A percentile compares a stretch with the other conserved stretches of the same genome.
These are phyloP conservation scores for Asteroscopus sphinx DNA, from an alignment of 2,888 invertebrate species.

Conservation along the genomic window DNA sequence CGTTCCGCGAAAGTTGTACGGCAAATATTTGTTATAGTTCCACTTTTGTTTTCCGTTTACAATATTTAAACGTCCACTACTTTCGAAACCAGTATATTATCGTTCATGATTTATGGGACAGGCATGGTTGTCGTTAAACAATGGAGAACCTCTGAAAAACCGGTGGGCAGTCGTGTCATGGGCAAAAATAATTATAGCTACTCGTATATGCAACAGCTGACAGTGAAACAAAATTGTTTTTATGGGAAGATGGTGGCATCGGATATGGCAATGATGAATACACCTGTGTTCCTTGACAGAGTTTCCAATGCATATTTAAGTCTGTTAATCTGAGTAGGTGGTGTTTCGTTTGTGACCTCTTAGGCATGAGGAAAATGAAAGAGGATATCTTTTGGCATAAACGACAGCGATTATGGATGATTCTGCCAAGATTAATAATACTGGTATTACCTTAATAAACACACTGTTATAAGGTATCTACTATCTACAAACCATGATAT, in stretches of 20 bases:
- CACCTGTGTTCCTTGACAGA: slow-evolving; percentile 56
- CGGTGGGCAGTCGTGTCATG: slow-evolving; percentile 73
- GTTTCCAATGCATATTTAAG: slow-evolving; percentile 31
- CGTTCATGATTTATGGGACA: slow-evolving; percentile 38
- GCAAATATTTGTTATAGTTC: slow-evolving; percentile 28
- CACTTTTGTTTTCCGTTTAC: slow-evolving; percentile 30
- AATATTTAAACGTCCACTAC: slow-evolving; percentile 17
- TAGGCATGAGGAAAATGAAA: slow-evolving; percentile 4
- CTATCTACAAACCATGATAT: too few species aligned
- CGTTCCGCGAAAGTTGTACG: slow-evolving; percentile 41
- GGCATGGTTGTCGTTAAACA: slow-evolving; percentile 43
- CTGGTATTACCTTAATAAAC: too few species aligned
- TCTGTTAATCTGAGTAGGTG: slow-evolving; percentile 15
- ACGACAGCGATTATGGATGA: not conserved
- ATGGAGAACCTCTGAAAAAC: slow-evolving; percentile 54
- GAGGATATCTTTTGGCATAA: not conserved
- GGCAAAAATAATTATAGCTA: slow-evolving; percentile 66
- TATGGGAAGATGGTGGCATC: slow-evolving; percentile 50
- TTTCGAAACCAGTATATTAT: slow-evolving; percentile 51
- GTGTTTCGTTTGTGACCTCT: slow-evolving; percentile 5
- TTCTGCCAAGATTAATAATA: too few species aligned
- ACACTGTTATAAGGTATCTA: too few species aligned
- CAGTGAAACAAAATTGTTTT: slow-evolving; percentile 54
- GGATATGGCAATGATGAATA: slow-evolving; percentile 47
- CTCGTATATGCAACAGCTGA: slow-evolving; percentile 46